phyloP scores from a whole-genome alignment of 2,888 invertebrate genomes.

The Endotricha flammealis region DNA sequence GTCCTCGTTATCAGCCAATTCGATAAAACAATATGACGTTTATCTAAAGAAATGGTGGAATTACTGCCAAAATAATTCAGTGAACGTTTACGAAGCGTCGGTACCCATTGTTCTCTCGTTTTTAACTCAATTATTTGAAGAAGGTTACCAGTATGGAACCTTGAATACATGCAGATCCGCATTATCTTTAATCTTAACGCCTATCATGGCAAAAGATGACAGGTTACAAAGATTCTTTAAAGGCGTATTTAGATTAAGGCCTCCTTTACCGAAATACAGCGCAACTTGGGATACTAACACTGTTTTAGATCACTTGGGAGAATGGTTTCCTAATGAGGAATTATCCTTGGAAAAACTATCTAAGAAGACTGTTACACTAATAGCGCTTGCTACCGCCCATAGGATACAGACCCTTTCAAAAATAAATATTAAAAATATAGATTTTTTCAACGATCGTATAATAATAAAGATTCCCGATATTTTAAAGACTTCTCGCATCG shows the following conservation, averaged over 20 bases:
- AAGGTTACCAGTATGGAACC: conserved; percentile 9
- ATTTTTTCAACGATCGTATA: conserved; percentile 4
- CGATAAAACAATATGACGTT: conserved; percentile 11
- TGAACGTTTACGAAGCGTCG: conserved; percentile 2
- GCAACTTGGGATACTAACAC: background rate
- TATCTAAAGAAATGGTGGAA: conserved; percentile 9
- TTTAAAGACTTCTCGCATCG: conserved; percentile 18
- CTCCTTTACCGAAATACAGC: background rate
- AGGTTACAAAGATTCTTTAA: background rate
- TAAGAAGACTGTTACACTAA: conserved; percentile 10
- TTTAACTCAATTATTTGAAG: conserved; percentile 1
- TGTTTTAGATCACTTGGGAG: no score
- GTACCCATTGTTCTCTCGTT: conserved; percentile 1
- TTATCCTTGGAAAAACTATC: no score
- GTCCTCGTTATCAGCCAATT: conserved; percentile 6
- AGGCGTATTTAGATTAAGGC: conserved; percentile 1
- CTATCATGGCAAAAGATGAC: background rate
- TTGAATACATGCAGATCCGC: conserved; percentile 10
- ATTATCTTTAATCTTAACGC: conserved; percentile 6
- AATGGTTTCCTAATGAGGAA: no score
- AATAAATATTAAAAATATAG: conserved; percentile 19
- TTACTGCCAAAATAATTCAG: conserved; percentile 5
- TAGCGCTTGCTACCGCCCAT: conserved; percentile 18
- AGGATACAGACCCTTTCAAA: conserved; percentile 20
- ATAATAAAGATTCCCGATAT: conserved; percentile 15